Percentiles rank a stretch among this genome's conserved stretches.
Evolutionary conservation across 2,113 vertebrate genomes (phyloP).

Genomic region (Mystacornis crossleyi): DNA sequence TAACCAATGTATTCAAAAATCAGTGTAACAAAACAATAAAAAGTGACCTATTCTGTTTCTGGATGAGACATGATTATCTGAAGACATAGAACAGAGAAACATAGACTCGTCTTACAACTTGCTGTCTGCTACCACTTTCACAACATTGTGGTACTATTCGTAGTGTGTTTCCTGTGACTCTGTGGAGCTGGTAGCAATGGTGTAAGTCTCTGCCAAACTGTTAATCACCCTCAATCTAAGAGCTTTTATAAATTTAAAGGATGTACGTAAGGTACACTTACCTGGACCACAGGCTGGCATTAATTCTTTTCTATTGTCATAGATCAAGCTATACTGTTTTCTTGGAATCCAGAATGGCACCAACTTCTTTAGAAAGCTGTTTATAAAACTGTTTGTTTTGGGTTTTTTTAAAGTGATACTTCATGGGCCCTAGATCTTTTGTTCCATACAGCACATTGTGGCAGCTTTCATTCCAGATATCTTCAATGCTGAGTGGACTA

Average conservation of each 20-base stretch:
- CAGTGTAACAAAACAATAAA: too few relatives aligned
- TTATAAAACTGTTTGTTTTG: background rate
- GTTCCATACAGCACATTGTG: background rate
- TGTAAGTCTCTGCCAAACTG: background rate
- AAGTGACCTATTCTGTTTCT: background rate
- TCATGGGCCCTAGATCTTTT: background rate
- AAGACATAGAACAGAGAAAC: background rate
- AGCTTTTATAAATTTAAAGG: background rate
- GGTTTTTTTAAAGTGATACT: background rate
- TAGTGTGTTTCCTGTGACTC: background rate
- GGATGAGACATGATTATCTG: background rate
- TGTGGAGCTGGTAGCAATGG: background rate
- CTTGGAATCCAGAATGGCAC: background rate
- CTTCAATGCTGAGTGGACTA: background rate
- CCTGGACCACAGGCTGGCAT: background rate
- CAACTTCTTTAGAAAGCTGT: background rate
- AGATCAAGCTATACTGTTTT: background rate
- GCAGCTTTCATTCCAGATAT: background rate
- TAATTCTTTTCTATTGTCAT: background rate
- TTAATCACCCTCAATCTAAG: background rate
- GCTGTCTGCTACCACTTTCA: background rate
- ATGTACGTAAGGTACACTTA: background rate
- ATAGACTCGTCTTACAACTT: background rate
- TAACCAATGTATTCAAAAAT: too few relatives aligned
- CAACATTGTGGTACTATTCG: background rate